Base-by-base conservation (phyloP, 35 echinoderm and acorn worm species). In the Lytechinus pictus region DNA sequence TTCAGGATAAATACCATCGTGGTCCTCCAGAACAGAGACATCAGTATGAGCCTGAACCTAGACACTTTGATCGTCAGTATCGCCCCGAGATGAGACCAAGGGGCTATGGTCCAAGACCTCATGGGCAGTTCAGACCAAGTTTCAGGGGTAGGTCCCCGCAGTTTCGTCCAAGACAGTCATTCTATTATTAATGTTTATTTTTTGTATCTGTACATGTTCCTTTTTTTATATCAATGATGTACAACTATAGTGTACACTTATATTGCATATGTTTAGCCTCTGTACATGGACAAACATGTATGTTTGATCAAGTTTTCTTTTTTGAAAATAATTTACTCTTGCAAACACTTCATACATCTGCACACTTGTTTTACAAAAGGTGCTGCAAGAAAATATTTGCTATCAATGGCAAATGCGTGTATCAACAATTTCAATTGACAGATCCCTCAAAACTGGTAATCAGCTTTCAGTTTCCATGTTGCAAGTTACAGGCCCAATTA, bases 1-100 rank as follows among this genome's bases (percentile, higher is more conserved):
- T 92, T 28, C 95, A 96, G 56, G 95, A 96, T 21, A 96, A 91
- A 51, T 96, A 92, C 60, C 87, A 12, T 9, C 53, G 6, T 33
- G 88, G 92, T 72, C 54, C 54, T 21, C 16, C 16, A 52, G 29
- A 90, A 54, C 27, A 28, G 14, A 54, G 52, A 54, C n/a, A 27
- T 54, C 52, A 19, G 8, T 88, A 54, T 56, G 95, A 95, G 33
- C 55, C 55, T 10, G 95, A 86, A 52, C 54, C 95, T 52, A 54
- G 86, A 28, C 79, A 89, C 44, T 88, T 86, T 55, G 86, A 95
- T 28, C 86, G 27, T 54, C 53, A 86, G 9, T 56, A 55, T 95
- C 95, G 79, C 86, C 52, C 54, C 12, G 86, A 86, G 52, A 89
- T 55, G 6, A 10, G 95, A 29, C 28, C 88, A 9, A 87, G 86